Evolutionary conservation across 2,888 invertebrate species (phyloP), one percentile per base, ranked within the genome.

Genomic region (Epistrophella euchroma): DNA sequence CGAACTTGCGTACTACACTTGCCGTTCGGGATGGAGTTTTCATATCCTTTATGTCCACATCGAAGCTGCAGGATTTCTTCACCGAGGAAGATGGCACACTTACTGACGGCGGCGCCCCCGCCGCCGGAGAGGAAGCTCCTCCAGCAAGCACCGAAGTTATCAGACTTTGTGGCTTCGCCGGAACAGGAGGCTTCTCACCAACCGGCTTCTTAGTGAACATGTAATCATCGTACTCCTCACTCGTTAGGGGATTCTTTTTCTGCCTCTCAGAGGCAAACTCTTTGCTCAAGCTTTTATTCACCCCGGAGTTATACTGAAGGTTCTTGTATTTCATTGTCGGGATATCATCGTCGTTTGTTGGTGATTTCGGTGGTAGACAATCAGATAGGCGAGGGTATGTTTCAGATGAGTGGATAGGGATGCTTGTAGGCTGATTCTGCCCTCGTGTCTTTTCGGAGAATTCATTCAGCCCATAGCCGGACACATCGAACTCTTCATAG

Each of bases 401-500:
- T 74, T 91, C 91, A 0, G 92, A 92, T 43, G 88, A 90, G 58
- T 92, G 90, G 70, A 60, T 60, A 2, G 60, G 40, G 10, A 92
- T 71, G 58, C 58, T 77, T 11, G 55, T 19, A 9, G 66, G 45
- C 5, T 60, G 70, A 60, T 76, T 88, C 5, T 25, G 86, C 2
- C 9, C 22, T 4, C 80, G 80, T 0, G 64, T 64, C 37, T 86
- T 88, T 1, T 89, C 88, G 6, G 87, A 88, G 19, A 91, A 88
- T 32, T 90, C 90, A 45, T 90, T 90, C 56, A 92, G 81, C 52
- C 90, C 91, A 79, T 91, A 92, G 78, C 90, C 90, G 81, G 87
- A 90, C 91, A 91, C 94, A 93, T 90, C 94, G 64, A 92, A 92
- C 72, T 94, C 90, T 91, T 91, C 91, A 79, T 91, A 90, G n/a